Conservation (phyloP, 2,888 invertebrate genomes). For the Trichogramma evanescens region DNA sequence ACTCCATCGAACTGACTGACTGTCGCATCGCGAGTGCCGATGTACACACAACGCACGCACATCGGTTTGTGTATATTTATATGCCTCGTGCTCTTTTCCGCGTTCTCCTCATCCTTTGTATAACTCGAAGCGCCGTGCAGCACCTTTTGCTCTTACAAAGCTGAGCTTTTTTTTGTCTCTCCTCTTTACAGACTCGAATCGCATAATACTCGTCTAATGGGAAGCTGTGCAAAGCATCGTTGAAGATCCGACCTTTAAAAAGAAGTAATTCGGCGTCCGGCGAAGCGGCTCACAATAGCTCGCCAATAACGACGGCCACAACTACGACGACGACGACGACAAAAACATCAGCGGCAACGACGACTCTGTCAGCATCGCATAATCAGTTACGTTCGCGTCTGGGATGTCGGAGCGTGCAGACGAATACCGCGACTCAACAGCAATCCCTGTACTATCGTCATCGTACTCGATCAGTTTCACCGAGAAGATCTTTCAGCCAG, state of each 20-base stretch:
- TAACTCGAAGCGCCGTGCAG: background rate
- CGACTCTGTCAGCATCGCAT: conserved; percentile 3
- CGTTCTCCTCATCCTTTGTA: background rate
- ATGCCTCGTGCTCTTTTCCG: background rate
- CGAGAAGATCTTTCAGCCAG: conserved; percentile 11
- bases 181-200: too few relatives aligned
- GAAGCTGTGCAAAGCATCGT: conserved; percentile 1
- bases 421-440: background rate
- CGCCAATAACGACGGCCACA: too few relatives aligned
- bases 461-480: conserved; percentile 16
- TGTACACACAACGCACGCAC: background rate
- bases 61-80: background rate
- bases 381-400: conserved; percentile 17
- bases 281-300: conserved; percentile 1
- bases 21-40: background rate
- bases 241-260: conserved; percentile 16
- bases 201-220: background rate
- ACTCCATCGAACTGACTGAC: too few relatives aligned
- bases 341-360: conserved; percentile 2
- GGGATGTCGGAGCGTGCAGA: conserved; percentile 16
- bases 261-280: conserved; percentile 18
- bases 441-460: background rate
- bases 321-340: too few relatives aligned
- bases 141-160: too few relatives aligned
- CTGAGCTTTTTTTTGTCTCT: too few relatives aligned